Conservation (phyloP, 2,888 invertebrate species). For the Hanleya hanleyi region DNA sequence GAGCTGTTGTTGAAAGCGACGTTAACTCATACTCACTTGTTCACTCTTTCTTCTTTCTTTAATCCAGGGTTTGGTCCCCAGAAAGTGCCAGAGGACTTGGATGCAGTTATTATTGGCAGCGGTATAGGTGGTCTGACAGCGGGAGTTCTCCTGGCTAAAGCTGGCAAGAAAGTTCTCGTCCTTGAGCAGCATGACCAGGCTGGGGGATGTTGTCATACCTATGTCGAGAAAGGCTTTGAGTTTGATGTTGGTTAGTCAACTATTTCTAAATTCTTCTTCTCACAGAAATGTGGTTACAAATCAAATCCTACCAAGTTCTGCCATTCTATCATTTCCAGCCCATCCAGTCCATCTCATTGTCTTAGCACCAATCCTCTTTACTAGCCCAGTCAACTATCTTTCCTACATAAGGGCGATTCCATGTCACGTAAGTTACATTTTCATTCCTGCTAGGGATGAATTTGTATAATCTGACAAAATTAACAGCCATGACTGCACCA, state of each 20-base stretch:
- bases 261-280: not conserved
- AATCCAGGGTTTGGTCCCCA: conserved; percentile 60
- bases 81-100: conserved; percentile 65
- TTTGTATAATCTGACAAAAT: too few relatives aligned
- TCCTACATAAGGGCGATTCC: too few relatives aligned
- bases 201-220: conserved; percentile 74
- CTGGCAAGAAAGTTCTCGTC: conserved; percentile 72
- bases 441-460: too few relatives aligned
- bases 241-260: conserved; percentile 71
- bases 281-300: not conserved
- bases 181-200: conserved; percentile 74
- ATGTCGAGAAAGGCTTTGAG: conserved; percentile 73
- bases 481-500: too few relatives aligned
- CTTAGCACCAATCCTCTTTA: too few relatives aligned
- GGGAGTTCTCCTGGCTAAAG: conserved; percentile 68
- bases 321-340: too few relatives aligned
- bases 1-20: too few relatives aligned
- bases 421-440: too few relatives aligned
- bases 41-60: not conserved
- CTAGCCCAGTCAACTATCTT: too few relatives aligned
- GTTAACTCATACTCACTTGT: not conserved
- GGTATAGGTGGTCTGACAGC: conserved; percentile 72
- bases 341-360: too few relatives aligned
- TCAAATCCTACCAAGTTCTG: not conserved
- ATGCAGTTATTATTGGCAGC: conserved; percentile 73